phyloP scores from a whole-genome alignment of 1,140 invertebrate genomes.

The Meloidogyne floridensis region DNA sequence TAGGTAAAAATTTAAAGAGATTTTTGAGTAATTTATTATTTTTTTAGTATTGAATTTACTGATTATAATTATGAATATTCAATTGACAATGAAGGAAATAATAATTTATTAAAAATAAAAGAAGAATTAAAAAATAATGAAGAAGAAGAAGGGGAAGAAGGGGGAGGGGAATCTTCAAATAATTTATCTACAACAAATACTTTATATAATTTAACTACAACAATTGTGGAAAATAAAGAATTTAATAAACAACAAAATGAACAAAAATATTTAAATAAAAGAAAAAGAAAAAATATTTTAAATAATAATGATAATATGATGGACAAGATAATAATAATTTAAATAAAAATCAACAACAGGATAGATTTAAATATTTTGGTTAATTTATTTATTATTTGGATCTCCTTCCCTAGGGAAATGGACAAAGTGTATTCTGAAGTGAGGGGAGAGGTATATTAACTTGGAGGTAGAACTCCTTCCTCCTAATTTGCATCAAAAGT shows the following conservation, averaged over 20 bases:
- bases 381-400: neutral
- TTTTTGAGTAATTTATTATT: neutral
- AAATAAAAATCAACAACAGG: neutral
- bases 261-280: neutral
- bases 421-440: too few relatives aligned
- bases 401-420: too few relatives aligned
- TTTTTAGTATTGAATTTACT: neutral
- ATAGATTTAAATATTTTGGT: conserved; percentile 24
- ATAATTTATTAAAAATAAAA: neutral
- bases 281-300: conserved; percentile 6
- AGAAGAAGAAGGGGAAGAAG: neutral
- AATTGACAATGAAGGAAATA: neutral
- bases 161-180: neutral
- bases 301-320: neutral
- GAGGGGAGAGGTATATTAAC: too few relatives aligned
- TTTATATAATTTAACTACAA: neutral
- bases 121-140: neutral
- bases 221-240: neutral
- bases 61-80: neutral
- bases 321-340: neutral
- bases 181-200: neutral
- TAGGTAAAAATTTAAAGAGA: neutral
- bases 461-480: too few relatives aligned
- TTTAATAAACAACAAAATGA: neutral
- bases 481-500: too few relatives aligned